Conservation (phyloP, 2,888 invertebrate species). For the Malthinus seriepunctatus region DNA sequence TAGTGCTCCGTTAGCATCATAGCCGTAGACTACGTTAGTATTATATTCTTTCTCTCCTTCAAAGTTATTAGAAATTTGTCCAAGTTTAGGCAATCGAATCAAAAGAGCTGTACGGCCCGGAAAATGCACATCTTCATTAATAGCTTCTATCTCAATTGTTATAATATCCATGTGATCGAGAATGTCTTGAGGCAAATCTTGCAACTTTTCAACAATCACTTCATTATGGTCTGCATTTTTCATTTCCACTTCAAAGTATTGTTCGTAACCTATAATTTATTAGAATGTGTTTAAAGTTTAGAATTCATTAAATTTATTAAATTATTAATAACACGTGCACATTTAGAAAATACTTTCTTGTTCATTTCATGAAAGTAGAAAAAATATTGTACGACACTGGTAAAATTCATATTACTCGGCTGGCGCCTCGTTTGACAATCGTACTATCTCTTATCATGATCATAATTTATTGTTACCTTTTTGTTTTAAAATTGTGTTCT, state of each 20-base stretch:
- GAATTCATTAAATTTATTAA: neutral
- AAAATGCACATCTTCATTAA: neutral
- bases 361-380: no score
- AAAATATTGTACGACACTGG: no score
- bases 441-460: neutral
- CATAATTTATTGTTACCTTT: constrained; percentile 5
- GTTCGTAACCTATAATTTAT: constrained; percentile 11
- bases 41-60: neutral
- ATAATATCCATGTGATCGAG: constrained; percentile 2
- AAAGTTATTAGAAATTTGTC: neutral
- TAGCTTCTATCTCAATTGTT: constrained; percentile 10
- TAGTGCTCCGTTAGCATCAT: neutral
- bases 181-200: neutral
- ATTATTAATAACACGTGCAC: neutral
- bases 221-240: neutral
- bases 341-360: no score
- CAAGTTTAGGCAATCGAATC: constrained; percentile 4
- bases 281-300: neutral
- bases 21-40: constrained; percentile 1
- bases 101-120: constrained; percentile 13
- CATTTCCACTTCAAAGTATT: constrained; percentile 6
- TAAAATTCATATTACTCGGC: no score
- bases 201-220: neutral
- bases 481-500: constrained; percentile 7
- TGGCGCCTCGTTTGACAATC: neutral